Conservation (phyloP, 64 coral and sea anemone genomes). For the Orbicella faveolata region DNA sequence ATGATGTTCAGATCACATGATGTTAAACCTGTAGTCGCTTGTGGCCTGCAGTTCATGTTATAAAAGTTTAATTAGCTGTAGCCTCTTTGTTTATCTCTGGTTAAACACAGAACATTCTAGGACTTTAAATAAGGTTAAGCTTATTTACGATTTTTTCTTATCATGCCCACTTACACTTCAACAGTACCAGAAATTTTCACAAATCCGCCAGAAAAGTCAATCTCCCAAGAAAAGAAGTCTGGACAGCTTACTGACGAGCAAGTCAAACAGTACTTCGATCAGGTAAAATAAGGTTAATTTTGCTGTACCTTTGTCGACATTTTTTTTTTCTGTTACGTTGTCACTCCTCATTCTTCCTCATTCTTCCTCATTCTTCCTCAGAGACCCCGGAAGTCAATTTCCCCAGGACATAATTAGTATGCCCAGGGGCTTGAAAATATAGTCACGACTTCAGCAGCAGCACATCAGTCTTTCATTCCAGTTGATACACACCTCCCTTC, state of each 20-base stretch:
- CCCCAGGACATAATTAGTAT: too few relatives aligned
- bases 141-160: not conserved
- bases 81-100: not conserved
- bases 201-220: not conserved
- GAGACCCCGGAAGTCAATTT: too few relatives aligned
- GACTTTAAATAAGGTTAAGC: not conserved
- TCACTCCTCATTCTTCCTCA: too few relatives aligned
- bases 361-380: too few relatives aligned
- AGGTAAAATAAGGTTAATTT: not conserved
- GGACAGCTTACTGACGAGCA: constrained; percentile 42
- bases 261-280: constrained; percentile 36
- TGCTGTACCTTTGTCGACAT: too few relatives aligned
- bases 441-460: too few relatives aligned
- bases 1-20: too few relatives aligned
- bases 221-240: not conserved
- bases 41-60: not conserved
- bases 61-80: not conserved
- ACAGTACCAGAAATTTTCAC: constrained; percentile 26
- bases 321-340: too few relatives aligned
- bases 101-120: not conserved
- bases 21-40: not conserved
- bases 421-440: too few relatives aligned
- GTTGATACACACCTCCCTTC: too few relatives aligned
- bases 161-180: constrained; percentile 5
- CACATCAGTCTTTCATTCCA: too few relatives aligned